Percentiles rank a stretch among this genome's conserved stretches.
Evolutionary conservation across 2,797 vertebrate genomes (phyloP).

Genomic region (Furcifer pardalis): DNA sequence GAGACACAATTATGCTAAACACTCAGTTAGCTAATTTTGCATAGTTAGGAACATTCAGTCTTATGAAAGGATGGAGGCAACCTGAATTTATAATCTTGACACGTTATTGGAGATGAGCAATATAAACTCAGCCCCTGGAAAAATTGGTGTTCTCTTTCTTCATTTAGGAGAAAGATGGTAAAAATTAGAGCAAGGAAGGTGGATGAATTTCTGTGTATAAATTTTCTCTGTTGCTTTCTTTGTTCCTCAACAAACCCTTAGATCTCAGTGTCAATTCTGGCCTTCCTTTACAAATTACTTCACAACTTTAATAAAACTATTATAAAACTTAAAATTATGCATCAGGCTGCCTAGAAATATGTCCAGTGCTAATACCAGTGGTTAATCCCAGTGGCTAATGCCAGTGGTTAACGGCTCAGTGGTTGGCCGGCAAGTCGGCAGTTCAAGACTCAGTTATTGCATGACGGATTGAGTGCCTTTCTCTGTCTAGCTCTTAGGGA

Average conservation of each 20-base stretch:
- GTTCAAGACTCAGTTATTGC: too few species aligned
- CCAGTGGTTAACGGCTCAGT: too few species aligned
- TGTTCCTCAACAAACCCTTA: neutral
- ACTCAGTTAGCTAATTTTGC: neutral
- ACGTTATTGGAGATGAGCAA: neutral
- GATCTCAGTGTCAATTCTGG: neutral
- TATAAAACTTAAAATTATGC: neutral
- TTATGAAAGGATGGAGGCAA: neutral
- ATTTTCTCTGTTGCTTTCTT: neutral
- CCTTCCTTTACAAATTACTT: slow-evolving; percentile 10
- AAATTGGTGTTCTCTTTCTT: neutral
- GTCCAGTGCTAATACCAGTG: neutral
- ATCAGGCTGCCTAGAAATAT: neutral
- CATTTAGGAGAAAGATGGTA: neutral
- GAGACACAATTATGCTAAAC: slow-evolving; percentile 11
- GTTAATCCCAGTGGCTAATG: too few species aligned
- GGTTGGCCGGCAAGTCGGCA: too few species aligned
- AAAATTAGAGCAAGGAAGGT: neutral
- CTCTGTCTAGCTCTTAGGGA: too few species aligned
- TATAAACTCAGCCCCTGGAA: neutral
- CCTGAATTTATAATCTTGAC: slow-evolving; percentile 2
- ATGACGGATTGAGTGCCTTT: too few species aligned
- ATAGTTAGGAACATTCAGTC: slow-evolving; percentile 1
- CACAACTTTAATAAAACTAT: slow-evolving; percentile 1
- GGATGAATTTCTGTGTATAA: neutral